A percentile compares a stretch with the other conserved stretches of the same genome.
Evolutionary conservation across 2,888 invertebrate genomes (phyloP).

Genomic region (Mythimna impura): DNA sequence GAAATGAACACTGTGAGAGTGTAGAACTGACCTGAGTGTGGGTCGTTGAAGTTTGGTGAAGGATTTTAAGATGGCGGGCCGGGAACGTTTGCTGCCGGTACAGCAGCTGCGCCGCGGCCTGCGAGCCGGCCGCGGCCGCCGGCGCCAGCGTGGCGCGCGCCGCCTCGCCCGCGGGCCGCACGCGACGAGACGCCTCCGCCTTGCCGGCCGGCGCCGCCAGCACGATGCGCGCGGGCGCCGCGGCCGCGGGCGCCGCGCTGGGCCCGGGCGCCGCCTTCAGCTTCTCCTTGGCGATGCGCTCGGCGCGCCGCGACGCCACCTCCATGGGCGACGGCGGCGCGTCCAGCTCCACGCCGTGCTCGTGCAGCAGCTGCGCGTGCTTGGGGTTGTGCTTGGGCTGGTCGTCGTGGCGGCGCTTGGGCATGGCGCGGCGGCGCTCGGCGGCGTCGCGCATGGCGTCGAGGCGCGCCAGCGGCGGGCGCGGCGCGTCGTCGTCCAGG

Average conservation of each 20-base stretch:
- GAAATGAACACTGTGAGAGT: too few relatives aligned
- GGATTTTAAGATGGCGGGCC: constrained; percentile 87
- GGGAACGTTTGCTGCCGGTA: constrained; percentile 91
- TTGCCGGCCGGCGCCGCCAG: constrained; percentile 70
- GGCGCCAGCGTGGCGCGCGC: constrained; percentile 49
- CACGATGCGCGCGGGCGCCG: constrained; percentile 68
- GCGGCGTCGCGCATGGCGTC: constrained; percentile 94
- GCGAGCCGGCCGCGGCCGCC: constrained; percentile 75
- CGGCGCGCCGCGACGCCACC: constrained; percentile 95
- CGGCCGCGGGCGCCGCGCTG: constrained; percentile 78
- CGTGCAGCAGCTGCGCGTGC: constrained; percentile 95
- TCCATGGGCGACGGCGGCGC: constrained; percentile 95
- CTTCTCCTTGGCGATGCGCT: constrained; percentile 96
- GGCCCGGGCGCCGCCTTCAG: constrained; percentile 88
- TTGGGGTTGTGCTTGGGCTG: constrained; percentile 94
- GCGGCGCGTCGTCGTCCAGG: constrained; percentile 90
- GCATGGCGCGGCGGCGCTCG: constrained; percentile 93
- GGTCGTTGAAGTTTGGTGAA: constrained; percentile 80
- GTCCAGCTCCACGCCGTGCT: constrained; percentile 96
- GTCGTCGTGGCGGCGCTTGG: constrained; percentile 94
- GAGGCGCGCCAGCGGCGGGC: constrained; percentile 88
- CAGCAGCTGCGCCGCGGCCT: constrained; percentile 89
- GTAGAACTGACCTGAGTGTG: constrained; percentile 68
- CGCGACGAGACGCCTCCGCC: constrained; percentile 64
- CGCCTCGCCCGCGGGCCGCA: constrained; percentile 63